These are phyloP conservation scores for Poecilia gillii DNA, from an alignment of 2,797 vertebrate species.

Conservation along the genomic window DNA sequence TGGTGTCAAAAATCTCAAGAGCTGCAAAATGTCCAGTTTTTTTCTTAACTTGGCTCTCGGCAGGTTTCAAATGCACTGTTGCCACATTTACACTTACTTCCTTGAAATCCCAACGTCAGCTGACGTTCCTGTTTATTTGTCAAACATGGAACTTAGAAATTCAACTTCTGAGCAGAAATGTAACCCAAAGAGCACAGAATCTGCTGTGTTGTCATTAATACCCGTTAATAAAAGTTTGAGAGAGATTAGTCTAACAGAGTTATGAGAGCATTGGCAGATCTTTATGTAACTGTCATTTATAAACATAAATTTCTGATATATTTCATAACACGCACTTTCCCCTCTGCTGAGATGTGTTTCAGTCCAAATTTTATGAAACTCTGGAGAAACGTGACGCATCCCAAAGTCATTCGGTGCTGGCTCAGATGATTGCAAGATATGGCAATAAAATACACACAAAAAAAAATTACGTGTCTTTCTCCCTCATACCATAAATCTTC, in stretches of 20 bases:
- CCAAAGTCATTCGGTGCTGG: not conserved
- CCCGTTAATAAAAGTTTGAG: not conserved
- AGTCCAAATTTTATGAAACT: not conserved
- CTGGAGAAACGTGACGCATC: not conserved
- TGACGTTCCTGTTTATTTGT: not conserved
- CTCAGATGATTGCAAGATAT: slow-evolving; percentile 3
- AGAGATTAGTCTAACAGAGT: not conserved
- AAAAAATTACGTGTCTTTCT: not conserved
- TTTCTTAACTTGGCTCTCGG: not conserved
- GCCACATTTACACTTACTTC: not conserved
- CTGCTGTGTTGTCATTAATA: not conserved
- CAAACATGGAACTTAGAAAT: not conserved
- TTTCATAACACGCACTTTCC: slow-evolving; percentile 17
- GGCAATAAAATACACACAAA: not conserved
- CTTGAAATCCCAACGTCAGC: not conserved
- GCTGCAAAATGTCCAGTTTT: not conserved
- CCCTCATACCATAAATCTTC: slow-evolving; percentile 21
- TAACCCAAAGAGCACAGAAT: not conserved
- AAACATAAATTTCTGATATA: slow-evolving; percentile 25
- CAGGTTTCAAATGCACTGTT: not conserved
- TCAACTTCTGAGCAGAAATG: not conserved
- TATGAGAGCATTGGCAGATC: not conserved
- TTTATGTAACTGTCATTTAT: slow-evolving; percentile 1
- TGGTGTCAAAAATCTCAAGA: not conserved
- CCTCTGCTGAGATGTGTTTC: not conserved